phyloP scores from a whole-genome alignment of 2,797 vertebrate species.

The Anabas testudineus region DNA sequence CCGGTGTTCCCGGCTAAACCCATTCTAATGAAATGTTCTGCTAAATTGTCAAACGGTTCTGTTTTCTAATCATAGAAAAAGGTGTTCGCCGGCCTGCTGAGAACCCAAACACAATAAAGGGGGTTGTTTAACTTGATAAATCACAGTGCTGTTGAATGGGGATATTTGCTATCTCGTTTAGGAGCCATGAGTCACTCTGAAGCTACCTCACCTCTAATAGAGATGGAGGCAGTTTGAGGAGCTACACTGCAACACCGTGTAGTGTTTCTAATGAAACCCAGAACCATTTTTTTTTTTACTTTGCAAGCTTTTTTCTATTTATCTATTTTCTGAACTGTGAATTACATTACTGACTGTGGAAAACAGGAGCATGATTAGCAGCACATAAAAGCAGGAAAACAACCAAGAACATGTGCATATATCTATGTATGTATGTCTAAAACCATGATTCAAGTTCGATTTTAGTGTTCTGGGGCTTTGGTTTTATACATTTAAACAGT shows the following conservation, averaged over 20 bases:
- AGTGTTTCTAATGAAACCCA: constrained; percentile 3
- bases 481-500: constrained; percentile 16
- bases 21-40: constrained; percentile 87
- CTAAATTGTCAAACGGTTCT: constrained; percentile 81
- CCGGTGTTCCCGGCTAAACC: constrained; percentile 78
- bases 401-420: constrained; percentile 14
- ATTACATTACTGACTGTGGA: not conserved
- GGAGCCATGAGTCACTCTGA: constrained; percentile 40
- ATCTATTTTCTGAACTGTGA: not conserved
- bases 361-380: not conserved
- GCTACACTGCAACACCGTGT: constrained; percentile 3
- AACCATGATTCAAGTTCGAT: not conserved
- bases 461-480: not conserved
- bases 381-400: not conserved
- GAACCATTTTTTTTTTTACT: not conserved
- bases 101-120: constrained; percentile 82
- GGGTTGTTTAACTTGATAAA: constrained; percentile 72
- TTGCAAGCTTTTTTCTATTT: not conserved
- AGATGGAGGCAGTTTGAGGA: constrained; percentile 15
- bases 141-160: constrained; percentile 75
- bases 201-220: constrained; percentile 26
- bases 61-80: constrained; percentile 80
- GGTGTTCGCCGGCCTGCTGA: constrained; percentile 74
- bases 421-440: not conserved
- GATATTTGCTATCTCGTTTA: constrained; percentile 80